Base-by-base conservation (phyloP, 2,888 invertebrate species). In the Agrotis segetum region DNA sequence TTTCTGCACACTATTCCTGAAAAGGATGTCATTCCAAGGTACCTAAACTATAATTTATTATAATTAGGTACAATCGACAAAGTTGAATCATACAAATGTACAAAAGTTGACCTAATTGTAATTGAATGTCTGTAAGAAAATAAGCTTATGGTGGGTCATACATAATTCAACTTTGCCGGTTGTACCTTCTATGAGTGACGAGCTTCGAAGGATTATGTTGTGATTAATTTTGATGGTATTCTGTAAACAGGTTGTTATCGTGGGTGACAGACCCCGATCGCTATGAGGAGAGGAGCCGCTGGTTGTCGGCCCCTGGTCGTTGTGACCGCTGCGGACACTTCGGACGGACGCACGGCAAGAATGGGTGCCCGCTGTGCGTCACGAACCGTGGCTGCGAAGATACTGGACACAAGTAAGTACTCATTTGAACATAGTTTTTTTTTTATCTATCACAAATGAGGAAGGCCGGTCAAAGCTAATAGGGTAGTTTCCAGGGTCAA, bases 241-340 rank as follows among this genome's bases (percentile, higher is more conserved):
- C 0, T 56, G n/a, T 56, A 21, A 76, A 21, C 77, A 97, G 97
- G 78, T 87, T 98, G 69, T 92, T 97, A 73, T 96, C 96, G 0
- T 98, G 98, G 98, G 96, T 96, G 61, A 94, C 89, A 0, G 96
- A 97, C 53, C 89, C 93, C 3, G 88, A 91, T 0, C 91, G 95
- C 71, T 98, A 97, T 86, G 96, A 97, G 19, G 93, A 95, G 71
- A 89, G 96, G 68, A 96, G 97, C 82, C 89, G 96, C 92, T 91
- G 95, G 95, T 90, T 97, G 52, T 90, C 95, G 13, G 96, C 97
- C 85, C 97, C 97, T 71, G 97, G 97, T 47, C 94, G 97, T 50
- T 98, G 98, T 88, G 96, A 97, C 49, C 96, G 97, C 61, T 98
- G 98, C 90, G 98, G 98, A 0, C 98, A 98, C 91, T 89, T 91